Percentiles rank a stretch among this genome's conserved stretches.
Conservation (phyloP, 2,888 invertebrate genomes). For the Ochlodes sylvanus region DNA sequence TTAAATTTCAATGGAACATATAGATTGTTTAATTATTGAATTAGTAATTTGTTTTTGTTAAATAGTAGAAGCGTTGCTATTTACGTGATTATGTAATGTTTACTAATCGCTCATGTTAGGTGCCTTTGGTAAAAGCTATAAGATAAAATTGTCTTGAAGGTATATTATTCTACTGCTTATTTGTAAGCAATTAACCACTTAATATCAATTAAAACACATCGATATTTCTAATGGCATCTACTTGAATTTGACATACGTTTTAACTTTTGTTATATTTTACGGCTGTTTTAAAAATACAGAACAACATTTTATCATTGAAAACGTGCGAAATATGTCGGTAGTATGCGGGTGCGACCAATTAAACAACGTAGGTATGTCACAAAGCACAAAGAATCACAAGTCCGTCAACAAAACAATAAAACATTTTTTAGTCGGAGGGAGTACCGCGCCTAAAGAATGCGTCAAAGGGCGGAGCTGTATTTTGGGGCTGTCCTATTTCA, state of each 20-base stretch:
- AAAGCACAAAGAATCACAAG: neutral
- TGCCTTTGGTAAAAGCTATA: too few relatives aligned
- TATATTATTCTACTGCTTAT: too few relatives aligned
- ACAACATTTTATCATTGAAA: neutral
- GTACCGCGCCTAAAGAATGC: constrained; percentile 6
- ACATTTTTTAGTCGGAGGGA: constrained; percentile 3
- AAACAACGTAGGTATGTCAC: constrained; percentile 4
- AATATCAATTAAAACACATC: too few relatives aligned
- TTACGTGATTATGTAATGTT: too few relatives aligned
- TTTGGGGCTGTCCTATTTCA: neutral
- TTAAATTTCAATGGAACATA: neutral
- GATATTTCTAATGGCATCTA: too few relatives aligned
- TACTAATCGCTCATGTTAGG: too few relatives aligned
- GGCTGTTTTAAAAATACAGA: neutral
- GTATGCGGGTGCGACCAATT: neutral
- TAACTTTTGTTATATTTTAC: too few relatives aligned
- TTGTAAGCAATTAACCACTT: too few relatives aligned
- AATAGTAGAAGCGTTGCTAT: too few relatives aligned
- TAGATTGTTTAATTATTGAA: neutral
- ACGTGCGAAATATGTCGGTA: neutral
- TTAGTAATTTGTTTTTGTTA: neutral
- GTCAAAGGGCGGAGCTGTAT: constrained; percentile 6
- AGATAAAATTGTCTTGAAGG: too few relatives aligned
- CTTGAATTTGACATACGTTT: too few relatives aligned
- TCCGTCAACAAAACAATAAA: constrained; percentile 1